Evolutionary conservation across 2,888 invertebrate genomes (phyloP), one percentile per base, ranked within the genome.

Genomic region (Bombylius major): DNA sequence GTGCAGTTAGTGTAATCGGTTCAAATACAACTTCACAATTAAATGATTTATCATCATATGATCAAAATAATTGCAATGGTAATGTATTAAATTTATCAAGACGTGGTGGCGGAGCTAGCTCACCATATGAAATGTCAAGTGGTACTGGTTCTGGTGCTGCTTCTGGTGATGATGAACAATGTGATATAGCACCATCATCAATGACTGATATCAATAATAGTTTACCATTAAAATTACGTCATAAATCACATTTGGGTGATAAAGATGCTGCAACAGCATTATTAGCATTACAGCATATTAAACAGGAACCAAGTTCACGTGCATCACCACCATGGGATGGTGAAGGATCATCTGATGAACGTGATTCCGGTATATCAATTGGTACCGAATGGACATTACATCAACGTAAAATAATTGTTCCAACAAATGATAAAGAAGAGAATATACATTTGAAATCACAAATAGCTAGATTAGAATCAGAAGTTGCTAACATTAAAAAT

Each of bases 161-260:
- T 5, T 71, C 71, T 6, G 81, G 80, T 61, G 74, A 75, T 51
- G 81, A 81, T 57, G 70, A 75, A 59, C 67, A 70, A 56, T 66
- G 69, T 44, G 79, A 79, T 6, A 77, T 79, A 56, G 76, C 78
- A 58, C 78, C 56, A 50, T 78, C 76, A 62, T 39, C 54, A 45
- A 39, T 53, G 58, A 76, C 78, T 61, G 83, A 84, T 60, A 77
- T 82, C 44, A 86, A 87, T 75, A 89, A 89, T 70, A 84, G 89
- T 65, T 78, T 94, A 70, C 94, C 94, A 4, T 82, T 91, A 65
- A 94, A 94, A 71, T 79, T 94, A 62, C 84, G 94, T 69, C 93
- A 94, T 79, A 94, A 94, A 75, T 87, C 88, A 45, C 87, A 91
- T 69, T 79, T 93, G 59, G 90, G 90, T 11, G 92, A 92, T 70